Conservation (phyloP, 1,140 invertebrate species). For the Drosophila insularis region DNA sequence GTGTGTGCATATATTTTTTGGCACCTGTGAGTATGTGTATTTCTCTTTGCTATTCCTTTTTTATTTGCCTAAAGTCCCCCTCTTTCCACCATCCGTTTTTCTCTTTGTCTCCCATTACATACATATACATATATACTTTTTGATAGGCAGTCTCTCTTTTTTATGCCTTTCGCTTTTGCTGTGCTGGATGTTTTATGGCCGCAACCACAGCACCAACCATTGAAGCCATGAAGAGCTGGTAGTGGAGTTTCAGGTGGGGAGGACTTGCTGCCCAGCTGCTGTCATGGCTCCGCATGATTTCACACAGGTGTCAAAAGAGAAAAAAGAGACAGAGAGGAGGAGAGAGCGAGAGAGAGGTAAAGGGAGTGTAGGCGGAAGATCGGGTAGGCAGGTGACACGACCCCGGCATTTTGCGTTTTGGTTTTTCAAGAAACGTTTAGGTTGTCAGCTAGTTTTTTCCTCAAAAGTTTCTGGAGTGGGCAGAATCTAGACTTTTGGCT, state of each 20-base stretch:
- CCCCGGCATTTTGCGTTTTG: conserved; percentile 68
- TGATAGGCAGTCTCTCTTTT: conserved; percentile 72
- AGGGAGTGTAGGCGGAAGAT: not conserved
- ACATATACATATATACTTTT: conserved; percentile 62
- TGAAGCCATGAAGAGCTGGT: conserved; percentile 24
- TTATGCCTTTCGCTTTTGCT: conserved; percentile 62
- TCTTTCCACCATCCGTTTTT: conserved; percentile 9
- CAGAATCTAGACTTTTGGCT: conserved; percentile 47
- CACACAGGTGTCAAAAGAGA: conserved; percentile 56
- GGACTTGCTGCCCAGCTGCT: conserved; percentile 42
- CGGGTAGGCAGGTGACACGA: conserved; percentile 48
- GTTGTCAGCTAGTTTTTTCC: conserved; percentile 72
- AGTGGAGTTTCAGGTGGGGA: not conserved
- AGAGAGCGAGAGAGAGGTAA: not conserved
- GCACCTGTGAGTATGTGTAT: conserved; percentile 53
- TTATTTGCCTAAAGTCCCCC: conserved; percentile 40
- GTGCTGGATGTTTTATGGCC: conserved; percentile 65
- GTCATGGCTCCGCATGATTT: conserved; percentile 73
- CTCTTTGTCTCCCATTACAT: not conserved
- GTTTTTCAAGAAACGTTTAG: conserved; percentile 77
- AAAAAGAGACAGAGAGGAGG: not conserved
- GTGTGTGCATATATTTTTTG: conserved; percentile 60
- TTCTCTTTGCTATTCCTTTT: conserved; percentile 34
- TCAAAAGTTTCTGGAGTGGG: conserved; percentile 2
- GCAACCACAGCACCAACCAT: conserved; percentile 71